Evolutionary conservation across 2,113 vertebrate species (phyloP).

Genomic region (Spilogale gracilis): DNA sequence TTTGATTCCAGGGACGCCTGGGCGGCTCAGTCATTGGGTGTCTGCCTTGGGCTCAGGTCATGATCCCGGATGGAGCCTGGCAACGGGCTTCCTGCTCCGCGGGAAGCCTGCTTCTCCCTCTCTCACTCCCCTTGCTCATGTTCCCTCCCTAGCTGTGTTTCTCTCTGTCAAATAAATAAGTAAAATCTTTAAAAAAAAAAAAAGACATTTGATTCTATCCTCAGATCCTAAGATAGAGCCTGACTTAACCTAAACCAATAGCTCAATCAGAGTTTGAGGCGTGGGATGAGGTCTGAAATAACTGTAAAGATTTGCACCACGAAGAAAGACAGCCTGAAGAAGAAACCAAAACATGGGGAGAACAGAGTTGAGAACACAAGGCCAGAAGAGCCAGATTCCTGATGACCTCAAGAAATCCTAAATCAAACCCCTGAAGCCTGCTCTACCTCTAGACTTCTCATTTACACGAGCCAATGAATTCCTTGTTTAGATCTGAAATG

Average conservation of each 20-base stretch:
- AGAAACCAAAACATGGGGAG: neutral
- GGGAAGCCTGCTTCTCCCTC: too few relatives aligned
- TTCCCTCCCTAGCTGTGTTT: too few relatives aligned
- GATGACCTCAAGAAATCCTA: neutral
- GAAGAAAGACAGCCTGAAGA: conserved; percentile 24
- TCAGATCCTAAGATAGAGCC: neutral
- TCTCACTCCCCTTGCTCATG: too few relatives aligned
- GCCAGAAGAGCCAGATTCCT: neutral
- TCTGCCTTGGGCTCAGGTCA: too few relatives aligned
- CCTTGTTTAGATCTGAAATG: neutral
- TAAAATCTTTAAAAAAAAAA: too few relatives aligned
- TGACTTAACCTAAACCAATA: conserved; percentile 32
- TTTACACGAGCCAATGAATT: neutral
- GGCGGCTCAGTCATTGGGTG: too few relatives aligned
- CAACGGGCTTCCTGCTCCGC: too few relatives aligned
- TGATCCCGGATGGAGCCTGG: too few relatives aligned
- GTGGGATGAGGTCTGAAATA: neutral
- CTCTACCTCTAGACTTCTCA: neutral
- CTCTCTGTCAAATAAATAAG: too few relatives aligned
- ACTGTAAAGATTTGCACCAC: neutral
- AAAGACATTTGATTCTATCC: neutral
- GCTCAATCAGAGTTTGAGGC: neutral
- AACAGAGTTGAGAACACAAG: neutral
- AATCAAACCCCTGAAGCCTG: neutral
- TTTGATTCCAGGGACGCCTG: too few relatives aligned